These are phyloP conservation scores for Ceratotherium simum DNA, from an alignment of 2,113 vertebrate species.

Conservation along the genomic window DNA sequence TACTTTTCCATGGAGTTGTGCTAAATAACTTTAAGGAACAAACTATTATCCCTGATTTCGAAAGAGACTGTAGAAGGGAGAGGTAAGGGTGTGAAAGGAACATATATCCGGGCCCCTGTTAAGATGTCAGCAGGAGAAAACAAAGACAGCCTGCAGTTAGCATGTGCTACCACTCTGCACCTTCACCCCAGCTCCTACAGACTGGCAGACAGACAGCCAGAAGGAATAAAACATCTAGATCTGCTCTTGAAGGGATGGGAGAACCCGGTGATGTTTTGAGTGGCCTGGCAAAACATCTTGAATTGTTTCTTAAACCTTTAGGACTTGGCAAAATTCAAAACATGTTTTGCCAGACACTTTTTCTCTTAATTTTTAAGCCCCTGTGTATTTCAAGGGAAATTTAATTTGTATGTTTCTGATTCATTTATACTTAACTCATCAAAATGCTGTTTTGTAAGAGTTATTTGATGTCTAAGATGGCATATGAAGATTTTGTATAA, in stretches of 20 bases:
- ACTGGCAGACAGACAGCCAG: background rate
- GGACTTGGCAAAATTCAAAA: conserved; percentile 80
- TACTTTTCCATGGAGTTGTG: background rate
- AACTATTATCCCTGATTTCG: background rate
- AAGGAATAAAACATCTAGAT: conserved; percentile 47
- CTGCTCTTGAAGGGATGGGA: conserved; percentile 40
- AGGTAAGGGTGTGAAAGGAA: background rate
- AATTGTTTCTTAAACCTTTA: conserved; percentile 80
- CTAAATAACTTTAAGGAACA: conserved; percentile 15
- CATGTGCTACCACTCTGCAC: background rate
- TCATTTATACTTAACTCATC: conserved; percentile 83
- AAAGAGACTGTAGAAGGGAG: background rate
- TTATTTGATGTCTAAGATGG: conserved; percentile 77
- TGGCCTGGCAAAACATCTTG: conserved; percentile 74
- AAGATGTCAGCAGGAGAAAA: background rate
- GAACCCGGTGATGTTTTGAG: conserved; percentile 39
- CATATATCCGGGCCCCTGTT: background rate
- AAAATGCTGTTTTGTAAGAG: conserved; percentile 77
- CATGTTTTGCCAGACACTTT: conserved; percentile 73
- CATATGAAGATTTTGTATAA: conserved; percentile 29
- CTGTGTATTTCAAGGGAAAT: conserved; percentile 81
- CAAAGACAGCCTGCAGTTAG: background rate
- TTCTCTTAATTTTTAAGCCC: conserved; percentile 77
- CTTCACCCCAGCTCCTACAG: background rate
- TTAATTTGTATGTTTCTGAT: conserved; percentile 80